Conservation (phyloP, 2,113 vertebrate genomes). For the Erinaceus europaeus region DNA sequence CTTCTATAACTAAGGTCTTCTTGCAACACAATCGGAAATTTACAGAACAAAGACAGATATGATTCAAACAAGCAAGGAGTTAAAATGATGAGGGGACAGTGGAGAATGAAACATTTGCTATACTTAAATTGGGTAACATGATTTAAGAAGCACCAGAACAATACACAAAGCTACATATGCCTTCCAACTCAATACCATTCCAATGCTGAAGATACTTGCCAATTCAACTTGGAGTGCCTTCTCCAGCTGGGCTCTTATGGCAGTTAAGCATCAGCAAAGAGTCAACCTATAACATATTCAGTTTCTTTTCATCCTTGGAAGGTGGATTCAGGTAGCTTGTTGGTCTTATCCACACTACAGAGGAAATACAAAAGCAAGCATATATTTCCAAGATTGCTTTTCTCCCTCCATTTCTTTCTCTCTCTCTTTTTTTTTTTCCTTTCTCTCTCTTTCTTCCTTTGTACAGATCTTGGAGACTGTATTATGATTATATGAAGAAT, state of each 20-base stretch:
- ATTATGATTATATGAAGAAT: neutral
- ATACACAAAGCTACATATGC: constrained; percentile 62
- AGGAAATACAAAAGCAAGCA: constrained; percentile 26
- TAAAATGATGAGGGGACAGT: constrained; percentile 26
- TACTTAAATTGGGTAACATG: constrained; percentile 59
- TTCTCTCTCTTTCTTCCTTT: too few species aligned
- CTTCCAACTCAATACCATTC: constrained; percentile 34
- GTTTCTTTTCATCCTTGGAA: constrained; percentile 31
- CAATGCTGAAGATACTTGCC: constrained; percentile 24
- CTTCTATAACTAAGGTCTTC: neutral
- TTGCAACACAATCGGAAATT: neutral
- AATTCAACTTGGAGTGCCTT: constrained; percentile 38
- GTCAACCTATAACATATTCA: constrained; percentile 44
- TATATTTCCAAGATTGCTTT: neutral
- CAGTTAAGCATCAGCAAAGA: constrained; percentile 42
- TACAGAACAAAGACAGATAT: neutral
- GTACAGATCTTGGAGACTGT: neutral
- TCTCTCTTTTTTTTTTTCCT: neutral
- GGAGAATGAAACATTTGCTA: constrained; percentile 52
- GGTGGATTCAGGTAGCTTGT: constrained; percentile 35
- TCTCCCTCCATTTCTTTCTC: neutral
- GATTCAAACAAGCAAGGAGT: constrained; percentile 6
- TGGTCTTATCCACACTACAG: constrained; percentile 37
- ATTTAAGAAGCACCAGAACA: constrained; percentile 62
- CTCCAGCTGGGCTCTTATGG: constrained; percentile 39